Percentiles rank a stretch among this genome's conserved stretches.
Conservation (phyloP, 2,888 invertebrate genomes). For the Ormyrus thymus region DNA sequence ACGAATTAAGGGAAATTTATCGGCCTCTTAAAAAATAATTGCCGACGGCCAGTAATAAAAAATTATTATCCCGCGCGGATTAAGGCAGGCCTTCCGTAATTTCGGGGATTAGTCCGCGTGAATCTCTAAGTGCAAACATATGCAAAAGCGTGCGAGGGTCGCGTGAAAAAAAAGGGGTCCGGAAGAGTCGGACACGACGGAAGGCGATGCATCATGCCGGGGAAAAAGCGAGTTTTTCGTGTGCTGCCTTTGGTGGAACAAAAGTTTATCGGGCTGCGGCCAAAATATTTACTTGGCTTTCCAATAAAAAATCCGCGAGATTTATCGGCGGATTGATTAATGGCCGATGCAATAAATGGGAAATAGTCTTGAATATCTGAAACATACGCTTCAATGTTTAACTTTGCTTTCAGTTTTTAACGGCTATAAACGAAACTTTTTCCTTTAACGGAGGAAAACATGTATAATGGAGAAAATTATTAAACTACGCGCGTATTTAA, state of each 20-base stretch:
- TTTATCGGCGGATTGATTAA: no score
- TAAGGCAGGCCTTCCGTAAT: slow-evolving; percentile 36
- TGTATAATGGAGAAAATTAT: no score
- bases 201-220: slow-evolving; percentile 31
- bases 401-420: neutral
- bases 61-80: slow-evolving; percentile 37
- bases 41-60: slow-evolving; percentile 32
- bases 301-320: neutral
- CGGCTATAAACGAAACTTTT: no score
- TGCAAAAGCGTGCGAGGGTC: slow-evolving; percentile 12
- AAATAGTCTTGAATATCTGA: neutral
- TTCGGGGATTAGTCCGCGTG: slow-evolving; percentile 22
- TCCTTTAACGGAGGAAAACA: no score
- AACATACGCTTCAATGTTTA: neutral
- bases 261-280: neutral
- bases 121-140: slow-evolving; percentile 42
- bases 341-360: no score
- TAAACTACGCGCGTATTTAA: no score
- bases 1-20: slow-evolving; percentile 40
- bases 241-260: neutral
- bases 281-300: neutral
- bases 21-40: slow-evolving; percentile 46
- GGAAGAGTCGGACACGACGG: slow-evolving; percentile 24
- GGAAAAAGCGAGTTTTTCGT: neutral
- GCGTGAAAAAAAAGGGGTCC: slow-evolving; percentile 19